phyloP scores from a whole-genome alignment of 2,797 vertebrate genomes.

The Eulemur mongoz region DNA sequence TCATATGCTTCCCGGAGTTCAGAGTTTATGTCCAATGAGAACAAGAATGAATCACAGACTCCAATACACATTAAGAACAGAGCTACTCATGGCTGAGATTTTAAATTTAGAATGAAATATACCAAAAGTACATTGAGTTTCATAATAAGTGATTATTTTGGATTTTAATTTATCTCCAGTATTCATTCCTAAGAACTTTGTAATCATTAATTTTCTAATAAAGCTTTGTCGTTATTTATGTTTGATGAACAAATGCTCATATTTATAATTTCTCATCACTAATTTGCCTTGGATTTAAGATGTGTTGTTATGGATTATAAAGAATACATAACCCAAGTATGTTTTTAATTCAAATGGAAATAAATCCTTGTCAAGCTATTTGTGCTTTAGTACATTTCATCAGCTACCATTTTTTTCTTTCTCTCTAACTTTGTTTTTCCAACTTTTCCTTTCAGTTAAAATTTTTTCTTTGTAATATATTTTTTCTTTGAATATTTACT shows the following conservation, averaged over 20 bases:
- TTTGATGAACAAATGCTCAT: not conserved
- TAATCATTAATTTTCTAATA: conserved; percentile 14
- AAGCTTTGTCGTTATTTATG: not conserved
- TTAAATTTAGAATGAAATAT: conserved; percentile 7
- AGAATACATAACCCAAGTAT: not conserved
- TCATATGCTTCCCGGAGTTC: not conserved
- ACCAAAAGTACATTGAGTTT: not conserved
- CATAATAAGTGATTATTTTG: not conserved
- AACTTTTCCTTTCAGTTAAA: not conserved
- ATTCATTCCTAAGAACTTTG: not conserved
- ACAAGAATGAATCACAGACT: not conserved
- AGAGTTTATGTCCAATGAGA: not conserved
- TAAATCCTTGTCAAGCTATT: not conserved
- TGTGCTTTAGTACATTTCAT: not conserved
- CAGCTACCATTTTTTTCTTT: not conserved
- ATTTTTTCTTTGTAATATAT: not conserved
- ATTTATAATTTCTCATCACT: not conserved
- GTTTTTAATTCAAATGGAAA: conserved; percentile 40
- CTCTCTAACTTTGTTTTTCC: not conserved
- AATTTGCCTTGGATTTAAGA: conserved; percentile 40
- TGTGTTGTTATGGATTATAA: not conserved
- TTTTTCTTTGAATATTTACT: not conserved
- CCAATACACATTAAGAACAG: not conserved
- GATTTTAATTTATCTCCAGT: conserved; percentile 19
- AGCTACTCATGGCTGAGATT: not conserved